Conservation (phyloP, 1,140 invertebrate species). For the Macrotrachela quadricornifera region DNA sequence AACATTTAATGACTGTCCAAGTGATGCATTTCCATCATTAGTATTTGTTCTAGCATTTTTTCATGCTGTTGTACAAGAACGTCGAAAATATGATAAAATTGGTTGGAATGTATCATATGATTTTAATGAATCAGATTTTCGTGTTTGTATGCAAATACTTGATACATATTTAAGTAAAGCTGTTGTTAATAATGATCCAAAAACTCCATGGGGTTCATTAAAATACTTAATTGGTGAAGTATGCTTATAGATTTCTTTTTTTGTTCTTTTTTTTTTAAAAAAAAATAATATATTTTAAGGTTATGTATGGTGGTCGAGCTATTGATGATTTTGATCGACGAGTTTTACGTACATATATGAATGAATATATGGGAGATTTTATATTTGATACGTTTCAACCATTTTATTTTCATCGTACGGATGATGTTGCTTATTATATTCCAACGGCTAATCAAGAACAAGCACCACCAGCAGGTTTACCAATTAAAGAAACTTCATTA, state of each 20-base stretch:
- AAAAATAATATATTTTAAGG: too few relatives aligned
- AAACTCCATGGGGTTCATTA: conserved; percentile 61
- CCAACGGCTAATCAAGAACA: conserved; percentile 47
- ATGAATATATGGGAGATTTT: conserved; percentile 79
- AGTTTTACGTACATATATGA: conserved; percentile 62
- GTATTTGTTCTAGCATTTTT: conserved; percentile 68
- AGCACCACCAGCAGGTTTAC: conserved; percentile 11
- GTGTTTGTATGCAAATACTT: conserved; percentile 57
- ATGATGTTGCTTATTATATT: conserved; percentile 51
- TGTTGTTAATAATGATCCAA: conserved; percentile 32
- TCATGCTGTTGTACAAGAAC: conserved; percentile 64
- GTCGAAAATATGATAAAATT: conserved; percentile 69
- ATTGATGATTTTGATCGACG: conserved; percentile 68
- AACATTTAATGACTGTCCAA: conserved; percentile 45
- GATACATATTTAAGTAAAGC: conserved; percentile 56
- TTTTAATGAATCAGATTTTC: conserved; percentile 74
- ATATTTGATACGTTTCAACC: conserved; percentile 65
- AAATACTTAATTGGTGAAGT: conserved; percentile 78
- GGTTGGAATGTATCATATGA: conserved; percentile 79
- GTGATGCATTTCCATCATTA: conserved; percentile 49
- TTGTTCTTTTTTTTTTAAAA: too few relatives aligned
- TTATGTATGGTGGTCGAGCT: conserved; percentile 68
- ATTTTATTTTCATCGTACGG: conserved; percentile 61
- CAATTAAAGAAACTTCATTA: too few relatives aligned
- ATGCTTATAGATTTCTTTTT: too few relatives aligned